phyloP scores from a whole-genome alignment of 2,113 vertebrate species.

The Ranitomeya imitator region DNA sequence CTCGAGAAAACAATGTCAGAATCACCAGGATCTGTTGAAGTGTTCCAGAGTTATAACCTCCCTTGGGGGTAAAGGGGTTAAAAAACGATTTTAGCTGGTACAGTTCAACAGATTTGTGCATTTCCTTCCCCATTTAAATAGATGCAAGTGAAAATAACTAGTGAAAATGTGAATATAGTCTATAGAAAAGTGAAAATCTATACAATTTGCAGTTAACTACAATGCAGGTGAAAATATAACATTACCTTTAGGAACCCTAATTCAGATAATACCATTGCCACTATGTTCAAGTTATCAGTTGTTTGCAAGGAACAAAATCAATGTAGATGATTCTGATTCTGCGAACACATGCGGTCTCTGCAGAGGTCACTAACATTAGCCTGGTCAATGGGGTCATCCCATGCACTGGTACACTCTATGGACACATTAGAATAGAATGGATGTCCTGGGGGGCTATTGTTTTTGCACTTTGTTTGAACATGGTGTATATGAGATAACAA shows the following conservation, averaged over 20 bases:
- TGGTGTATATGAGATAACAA: constrained; percentile 10
- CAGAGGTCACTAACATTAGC: constrained; percentile 22
- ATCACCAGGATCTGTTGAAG: too few species aligned
- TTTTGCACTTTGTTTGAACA: constrained; percentile 51
- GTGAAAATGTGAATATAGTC: too few species aligned
- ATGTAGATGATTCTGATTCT: not conserved
- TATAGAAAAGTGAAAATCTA: not conserved
- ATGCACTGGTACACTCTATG: not conserved
- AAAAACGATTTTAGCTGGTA: too few species aligned
- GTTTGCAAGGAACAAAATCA: constrained; percentile 23
- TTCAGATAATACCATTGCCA: not conserved
- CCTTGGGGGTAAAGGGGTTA: too few species aligned
- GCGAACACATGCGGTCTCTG: not conserved
- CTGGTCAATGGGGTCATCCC: not conserved
- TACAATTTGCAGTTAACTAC: not conserved
- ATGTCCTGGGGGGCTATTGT: constrained; percentile 50
- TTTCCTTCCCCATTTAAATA: too few species aligned
- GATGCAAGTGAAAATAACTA: too few species aligned
- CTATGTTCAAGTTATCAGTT: not conserved
- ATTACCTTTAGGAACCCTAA: not conserved
- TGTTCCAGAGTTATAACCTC: too few species aligned
- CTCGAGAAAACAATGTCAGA: too few species aligned
- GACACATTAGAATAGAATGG: not conserved
- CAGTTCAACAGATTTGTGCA: too few species aligned
- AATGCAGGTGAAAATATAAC: not conserved